phyloP scores from a whole-genome alignment of 2,888 invertebrate genomes.

The Drosophila glabriapex region DNA sequence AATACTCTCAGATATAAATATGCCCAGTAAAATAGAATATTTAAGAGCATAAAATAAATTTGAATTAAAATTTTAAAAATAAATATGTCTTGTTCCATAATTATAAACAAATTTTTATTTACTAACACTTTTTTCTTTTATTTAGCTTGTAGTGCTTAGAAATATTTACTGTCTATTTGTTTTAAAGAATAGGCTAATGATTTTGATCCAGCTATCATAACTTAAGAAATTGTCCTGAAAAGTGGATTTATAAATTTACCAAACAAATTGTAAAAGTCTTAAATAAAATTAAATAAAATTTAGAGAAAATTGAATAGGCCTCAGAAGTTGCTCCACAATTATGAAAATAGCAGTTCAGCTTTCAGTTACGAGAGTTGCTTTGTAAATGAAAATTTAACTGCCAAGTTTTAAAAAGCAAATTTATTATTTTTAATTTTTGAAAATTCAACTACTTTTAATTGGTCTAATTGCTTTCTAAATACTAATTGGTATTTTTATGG shows the following conservation, averaged over 20 bases:
- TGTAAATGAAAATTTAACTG: not conserved
- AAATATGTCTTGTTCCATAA: fast-evolving
- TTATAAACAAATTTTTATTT: not conserved
- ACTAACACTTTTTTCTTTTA: not conserved
- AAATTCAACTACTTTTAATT: not conserved
- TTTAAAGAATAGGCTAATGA: not conserved
- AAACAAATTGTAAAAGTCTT: not conserved
- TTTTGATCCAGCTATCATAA: not conserved
- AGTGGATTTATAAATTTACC: not conserved
- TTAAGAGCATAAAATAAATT: not conserved
- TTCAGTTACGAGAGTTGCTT: not conserved
- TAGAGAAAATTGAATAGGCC: not conserved
- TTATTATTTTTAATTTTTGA: not conserved
- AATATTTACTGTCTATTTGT: not conserved
- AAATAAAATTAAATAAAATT: not conserved
- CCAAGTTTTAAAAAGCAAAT: not conserved
- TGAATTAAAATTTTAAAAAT: not conserved
- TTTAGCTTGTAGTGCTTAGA: not conserved
- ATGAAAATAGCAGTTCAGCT: not conserved
- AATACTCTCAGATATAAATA: too few relatives aligned
- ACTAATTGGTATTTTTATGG: fast-evolving
- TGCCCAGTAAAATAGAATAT: not conserved
- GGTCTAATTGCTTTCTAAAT: too few relatives aligned
- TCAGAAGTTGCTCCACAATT: not conserved
- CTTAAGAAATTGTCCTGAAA: not conserved